Percentiles rank a stretch among this genome's conserved stretches.
Conservation (phyloP, 1,140 invertebrate species). For the Drosophila auraria region DNA sequence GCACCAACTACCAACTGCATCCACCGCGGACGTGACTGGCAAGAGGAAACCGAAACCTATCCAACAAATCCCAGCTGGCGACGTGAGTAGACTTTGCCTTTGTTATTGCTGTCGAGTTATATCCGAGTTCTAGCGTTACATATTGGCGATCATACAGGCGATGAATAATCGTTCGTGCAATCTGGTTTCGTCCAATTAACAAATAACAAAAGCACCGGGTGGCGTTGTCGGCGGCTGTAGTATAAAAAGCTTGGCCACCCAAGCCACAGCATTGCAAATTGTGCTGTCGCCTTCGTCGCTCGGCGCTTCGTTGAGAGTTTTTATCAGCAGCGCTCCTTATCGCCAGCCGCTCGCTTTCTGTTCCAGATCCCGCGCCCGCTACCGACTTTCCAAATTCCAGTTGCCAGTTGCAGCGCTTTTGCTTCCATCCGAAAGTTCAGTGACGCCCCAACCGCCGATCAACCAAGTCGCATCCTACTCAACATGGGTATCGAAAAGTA, state of each 20-base stretch:
- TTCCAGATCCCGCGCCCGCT: slow-evolving; percentile 40
- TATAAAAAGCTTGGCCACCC: slow-evolving; percentile 54
- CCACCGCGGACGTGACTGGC: slow-evolving; percentile 47
- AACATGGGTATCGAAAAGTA: slow-evolving; percentile 71
- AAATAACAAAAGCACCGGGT: slow-evolving; percentile 29
- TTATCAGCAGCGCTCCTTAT: slow-evolving; percentile 57
- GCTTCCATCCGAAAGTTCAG: slow-evolving; percentile 43
- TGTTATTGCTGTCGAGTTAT: slow-evolving; percentile 34
- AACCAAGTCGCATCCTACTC: slow-evolving; percentile 52
- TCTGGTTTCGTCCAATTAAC: slow-evolving; percentile 31
- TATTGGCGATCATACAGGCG: slow-evolving; percentile 49
- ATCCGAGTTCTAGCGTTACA: slow-evolving; percentile 56
- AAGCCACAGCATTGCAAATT: slow-evolving; percentile 38
- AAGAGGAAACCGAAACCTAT: slow-evolving; percentile 28
- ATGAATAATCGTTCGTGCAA: slow-evolving; percentile 68
- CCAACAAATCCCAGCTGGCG: slow-evolving; percentile 13
- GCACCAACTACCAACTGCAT: slow-evolving; percentile 32
- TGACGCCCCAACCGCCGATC: slow-evolving; percentile 56
- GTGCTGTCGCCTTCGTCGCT: background rate
- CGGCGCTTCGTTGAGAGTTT: background rate
- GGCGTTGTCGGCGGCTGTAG: slow-evolving; percentile 20
- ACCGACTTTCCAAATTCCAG: slow-evolving; percentile 26
- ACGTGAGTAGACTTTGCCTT: slow-evolving; percentile 67
- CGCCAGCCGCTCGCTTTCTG: slow-evolving; percentile 33
- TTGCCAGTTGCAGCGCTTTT: slow-evolving; percentile 36